Evolutionary conservation across 1,140 invertebrate genomes (phyloP), one percentile per base, ranked within the genome.

Genomic region (Oncopodura yosiiana): DNA sequence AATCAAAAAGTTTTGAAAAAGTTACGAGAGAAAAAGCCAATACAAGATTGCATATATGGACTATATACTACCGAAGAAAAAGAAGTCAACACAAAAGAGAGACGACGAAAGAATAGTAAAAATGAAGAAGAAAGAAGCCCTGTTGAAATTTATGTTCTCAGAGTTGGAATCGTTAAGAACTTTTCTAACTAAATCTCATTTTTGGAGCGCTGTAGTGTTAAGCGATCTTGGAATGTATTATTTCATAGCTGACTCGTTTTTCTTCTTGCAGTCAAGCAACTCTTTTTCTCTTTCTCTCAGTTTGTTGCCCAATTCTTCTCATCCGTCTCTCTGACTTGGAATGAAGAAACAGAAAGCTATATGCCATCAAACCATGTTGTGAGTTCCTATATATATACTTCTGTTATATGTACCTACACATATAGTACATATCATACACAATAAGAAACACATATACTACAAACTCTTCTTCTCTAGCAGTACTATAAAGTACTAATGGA

Each of bases 111-210:
- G 32, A 3, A 11, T 24, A 37, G 21, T 32, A 2, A 44, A n/a
- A 21, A 49, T 32, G 26, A 49, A 49, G 38, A 52, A 44, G 43
- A 29, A 45, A 26, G 51, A 53, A 53, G 44, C 41, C 44, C 21
- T 23, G 8, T 30, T 42, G 27, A 37, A 53, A 53, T 53, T 53
- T 53, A 53, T 53, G 42, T 45, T 34, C 42, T 16, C 27, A 45
- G n/a, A 53, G 34, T 53, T 53, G 42, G 41, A 53, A 53, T 45
- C 38, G 51, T 53, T 53, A 53, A 45, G 51, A 53, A 53, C 16
- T 53, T 53, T 53, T 51, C 49, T n/a, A 24, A 21, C 41, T 53
- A 53, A 53, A 53, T 53, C 51, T 53, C 51, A 53, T 53, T 53
- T 53, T 26, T n/a, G 32, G 51, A 41, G 41, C 26, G 51, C 26